A percentile compares a stretch with the other conserved stretches of the same genome.
phyloP scores from a whole-genome alignment of 2,113 vertebrate genomes.

The Grammomys surdaster region DNA sequence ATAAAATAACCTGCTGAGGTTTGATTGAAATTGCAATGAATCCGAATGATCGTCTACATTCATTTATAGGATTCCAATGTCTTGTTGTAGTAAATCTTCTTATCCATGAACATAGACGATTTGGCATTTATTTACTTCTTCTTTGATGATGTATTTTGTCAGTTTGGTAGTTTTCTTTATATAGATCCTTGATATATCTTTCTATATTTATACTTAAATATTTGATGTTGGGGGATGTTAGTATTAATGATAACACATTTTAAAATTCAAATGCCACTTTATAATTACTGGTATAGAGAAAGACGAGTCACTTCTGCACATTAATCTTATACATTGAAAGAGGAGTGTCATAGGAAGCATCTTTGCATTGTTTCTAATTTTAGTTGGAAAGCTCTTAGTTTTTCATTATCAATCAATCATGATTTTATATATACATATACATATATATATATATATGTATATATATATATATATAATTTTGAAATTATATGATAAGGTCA shows the following conservation, averaged over 20 bases:
- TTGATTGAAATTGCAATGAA: background rate
- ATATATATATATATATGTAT: background rate
- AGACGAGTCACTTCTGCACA: background rate
- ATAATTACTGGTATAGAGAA: background rate
- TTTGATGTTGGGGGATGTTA: background rate
- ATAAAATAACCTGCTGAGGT: background rate
- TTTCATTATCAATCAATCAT: conserved; percentile 17
- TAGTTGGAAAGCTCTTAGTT: conserved; percentile 9
- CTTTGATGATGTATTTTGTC: background rate
- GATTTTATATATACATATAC: background rate
- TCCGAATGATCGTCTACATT: background rate
- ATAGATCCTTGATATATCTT: background rate
- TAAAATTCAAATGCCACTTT: background rate
- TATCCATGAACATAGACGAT: background rate
- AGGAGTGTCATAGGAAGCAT: background rate
- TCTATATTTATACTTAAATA: background rate
- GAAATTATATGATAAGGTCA: background rate
- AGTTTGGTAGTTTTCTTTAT: conserved; percentile 6
- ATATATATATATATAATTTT: background rate
- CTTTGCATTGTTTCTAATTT: conserved; percentile 4
- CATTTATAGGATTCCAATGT: background rate
- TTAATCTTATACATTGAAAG: background rate
- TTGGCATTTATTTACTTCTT: background rate
- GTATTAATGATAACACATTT: background rate
- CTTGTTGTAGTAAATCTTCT: background rate